Conservation (phyloP, 1,140 invertebrate species). For the Leptopilina clavipes region DNA sequence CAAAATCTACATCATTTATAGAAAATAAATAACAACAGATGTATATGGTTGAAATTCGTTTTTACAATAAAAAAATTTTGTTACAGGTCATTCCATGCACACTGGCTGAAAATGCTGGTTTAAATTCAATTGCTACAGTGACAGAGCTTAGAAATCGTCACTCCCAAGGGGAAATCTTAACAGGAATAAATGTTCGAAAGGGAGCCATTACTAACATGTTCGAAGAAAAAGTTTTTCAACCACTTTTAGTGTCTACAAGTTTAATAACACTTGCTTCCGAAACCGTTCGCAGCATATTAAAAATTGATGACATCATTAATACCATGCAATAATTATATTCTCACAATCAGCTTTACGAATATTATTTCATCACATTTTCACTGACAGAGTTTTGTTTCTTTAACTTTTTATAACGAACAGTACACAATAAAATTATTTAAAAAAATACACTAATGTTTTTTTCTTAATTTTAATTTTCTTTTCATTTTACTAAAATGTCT, state of each 20-base stretch:
- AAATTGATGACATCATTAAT: constrained; percentile 98
- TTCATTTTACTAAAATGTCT: no score
- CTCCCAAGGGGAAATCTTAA: constrained; percentile 86
- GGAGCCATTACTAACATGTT: constrained; percentile 97
- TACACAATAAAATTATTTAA: constrained; percentile 40
- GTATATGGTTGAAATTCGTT: neutral
- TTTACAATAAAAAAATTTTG: constrained; percentile 28
- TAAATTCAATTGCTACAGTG: constrained; percentile 97
- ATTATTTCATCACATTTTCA: constrained; percentile 1
- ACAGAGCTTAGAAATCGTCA: constrained; percentile 97
- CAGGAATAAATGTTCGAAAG: constrained; percentile 98
- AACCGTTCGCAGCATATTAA: constrained; percentile 97
- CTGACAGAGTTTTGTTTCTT: constrained; percentile 35
- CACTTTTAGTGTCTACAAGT: constrained; percentile 94
- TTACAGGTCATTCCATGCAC: constrained; percentile 90
- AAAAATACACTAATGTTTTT: neutral
- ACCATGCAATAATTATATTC: constrained; percentile 63
- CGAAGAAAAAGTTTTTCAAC: constrained; percentile 98
- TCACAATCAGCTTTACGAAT: constrained; percentile 16
- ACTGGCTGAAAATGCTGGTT: constrained; percentile 99
- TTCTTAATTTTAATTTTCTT: no score
- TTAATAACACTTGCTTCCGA: constrained; percentile 96
- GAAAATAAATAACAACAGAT: neutral
- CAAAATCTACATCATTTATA: constrained; percentile 19
- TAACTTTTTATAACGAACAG: constrained; percentile 38